Conservation (phyloP, 2,888 invertebrate species). For the Dolomedes plantarius region DNA sequence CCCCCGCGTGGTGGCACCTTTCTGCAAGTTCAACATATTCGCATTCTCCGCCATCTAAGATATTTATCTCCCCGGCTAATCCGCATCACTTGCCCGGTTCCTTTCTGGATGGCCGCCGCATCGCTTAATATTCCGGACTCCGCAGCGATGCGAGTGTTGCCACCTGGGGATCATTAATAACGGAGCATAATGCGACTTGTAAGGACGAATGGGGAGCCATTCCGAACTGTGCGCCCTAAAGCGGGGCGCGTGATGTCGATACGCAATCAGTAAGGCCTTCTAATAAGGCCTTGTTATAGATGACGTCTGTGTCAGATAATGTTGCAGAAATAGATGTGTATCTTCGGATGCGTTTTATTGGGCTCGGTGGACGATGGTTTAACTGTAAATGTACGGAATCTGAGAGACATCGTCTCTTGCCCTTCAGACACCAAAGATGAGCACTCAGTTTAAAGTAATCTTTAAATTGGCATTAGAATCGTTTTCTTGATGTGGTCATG, state of each 20-base stretch:
- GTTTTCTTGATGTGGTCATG: no score
- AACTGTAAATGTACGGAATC: no score
- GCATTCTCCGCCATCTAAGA: background rate
- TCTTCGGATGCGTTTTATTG: no score
- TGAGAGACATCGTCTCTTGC: no score
- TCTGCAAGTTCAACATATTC: no score
- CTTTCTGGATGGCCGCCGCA: background rate
- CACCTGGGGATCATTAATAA: conserved; percentile 64
- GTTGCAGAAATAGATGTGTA: background rate
- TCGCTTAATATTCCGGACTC: conserved; percentile 42
- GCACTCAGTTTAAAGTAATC: no score
- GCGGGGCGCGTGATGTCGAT: conserved; percentile 48
- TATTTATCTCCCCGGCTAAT: background rate
- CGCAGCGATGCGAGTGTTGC: conserved; percentile 50
- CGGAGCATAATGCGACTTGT: conserved; percentile 51
- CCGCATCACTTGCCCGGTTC: background rate
- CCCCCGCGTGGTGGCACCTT: background rate
- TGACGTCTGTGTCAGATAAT: conserved; percentile 43
- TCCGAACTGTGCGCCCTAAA: conserved; percentile 22
- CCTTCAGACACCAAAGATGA: no score
- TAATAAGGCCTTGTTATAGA: conserved; percentile 39
- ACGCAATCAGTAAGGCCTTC: conserved; percentile 34
- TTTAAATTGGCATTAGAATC: no score
- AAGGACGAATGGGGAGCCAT: conserved; percentile 37
- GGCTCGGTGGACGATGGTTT: no score